phyloP scores from a whole-genome alignment of 2,888 invertebrate species.

The Dryadula phaetusa region DNA sequence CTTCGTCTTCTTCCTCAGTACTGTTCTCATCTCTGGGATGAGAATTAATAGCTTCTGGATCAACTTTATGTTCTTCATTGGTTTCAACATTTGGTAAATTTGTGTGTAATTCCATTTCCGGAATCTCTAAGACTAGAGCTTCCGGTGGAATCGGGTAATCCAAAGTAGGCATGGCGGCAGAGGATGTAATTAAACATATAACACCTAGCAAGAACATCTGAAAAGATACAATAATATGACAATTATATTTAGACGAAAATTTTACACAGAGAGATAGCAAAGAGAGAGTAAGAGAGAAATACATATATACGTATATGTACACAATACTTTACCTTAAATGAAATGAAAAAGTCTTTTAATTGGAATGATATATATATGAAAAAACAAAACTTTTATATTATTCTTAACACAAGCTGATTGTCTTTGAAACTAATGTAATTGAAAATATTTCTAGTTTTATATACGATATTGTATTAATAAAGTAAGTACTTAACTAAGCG shows the following conservation, averaged over 20 bases:
- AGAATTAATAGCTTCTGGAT: neutral
- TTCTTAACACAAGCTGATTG: neutral
- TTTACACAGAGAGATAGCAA: no score
- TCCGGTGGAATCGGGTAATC: neutral
- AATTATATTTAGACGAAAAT: no score
- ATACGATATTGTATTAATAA: neutral
- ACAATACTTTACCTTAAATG: no score
- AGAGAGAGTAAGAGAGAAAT: no score
- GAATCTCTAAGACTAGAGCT: neutral
- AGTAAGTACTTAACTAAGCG: neutral
- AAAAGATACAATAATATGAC: slow-evolving; percentile 1
- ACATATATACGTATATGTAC: no score
- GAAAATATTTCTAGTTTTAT: neutral
- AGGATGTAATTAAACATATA: neutral
- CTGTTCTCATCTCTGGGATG: neutral
- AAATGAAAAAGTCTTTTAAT: no score
- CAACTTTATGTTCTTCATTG: neutral
- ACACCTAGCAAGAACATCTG: slow-evolving; percentile 9
- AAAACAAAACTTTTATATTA: no score
- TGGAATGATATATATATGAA: no score
- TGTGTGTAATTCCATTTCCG: slow-evolving; percentile 3
- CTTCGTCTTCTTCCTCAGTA: neutral
- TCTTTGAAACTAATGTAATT: neutral
- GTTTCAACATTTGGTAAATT: neutral
- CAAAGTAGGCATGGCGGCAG: neutral